Conservation (phyloP, 2,113 vertebrate species). For the Pollimyrus isidori region DNA sequence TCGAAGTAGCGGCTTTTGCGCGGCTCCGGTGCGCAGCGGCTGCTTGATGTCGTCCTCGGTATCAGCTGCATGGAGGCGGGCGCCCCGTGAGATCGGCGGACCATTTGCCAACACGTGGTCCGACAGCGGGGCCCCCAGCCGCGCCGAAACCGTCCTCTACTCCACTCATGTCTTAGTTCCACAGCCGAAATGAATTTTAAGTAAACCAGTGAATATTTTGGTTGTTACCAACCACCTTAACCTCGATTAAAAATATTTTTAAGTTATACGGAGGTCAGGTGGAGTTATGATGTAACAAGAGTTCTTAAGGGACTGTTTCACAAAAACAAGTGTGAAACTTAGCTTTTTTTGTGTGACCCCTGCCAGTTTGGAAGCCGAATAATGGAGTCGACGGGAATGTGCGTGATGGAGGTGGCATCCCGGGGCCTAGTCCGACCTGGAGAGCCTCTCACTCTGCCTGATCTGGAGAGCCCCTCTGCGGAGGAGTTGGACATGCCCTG, state of each 20-base stretch:
- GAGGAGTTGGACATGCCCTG: constrained; percentile 45
- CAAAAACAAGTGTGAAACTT: neutral
- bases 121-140: neutral
- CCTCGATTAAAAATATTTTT: neutral
- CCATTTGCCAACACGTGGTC: neutral
- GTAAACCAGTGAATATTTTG: neutral
- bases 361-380: constrained; percentile 52
- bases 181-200: neutral
- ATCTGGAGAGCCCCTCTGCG: constrained; percentile 52
- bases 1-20: neutral
- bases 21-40: neutral
- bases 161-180: neutral
- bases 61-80: neutral
- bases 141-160: neutral
- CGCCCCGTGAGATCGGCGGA: neutral
- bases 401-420: constrained; percentile 57
- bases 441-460: constrained; percentile 48
- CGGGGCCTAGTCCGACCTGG: constrained; percentile 60
- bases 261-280: neutral
- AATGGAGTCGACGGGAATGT: constrained; percentile 68
- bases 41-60: neutral
- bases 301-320: neutral
- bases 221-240: neutral
- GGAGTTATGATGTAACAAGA: neutral
- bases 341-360: neutral